These are phyloP conservation scores for Rhinopomastus cyanomelas DNA, from an alignment of 2,113 vertebrate species.

Conservation along the genomic window DNA sequence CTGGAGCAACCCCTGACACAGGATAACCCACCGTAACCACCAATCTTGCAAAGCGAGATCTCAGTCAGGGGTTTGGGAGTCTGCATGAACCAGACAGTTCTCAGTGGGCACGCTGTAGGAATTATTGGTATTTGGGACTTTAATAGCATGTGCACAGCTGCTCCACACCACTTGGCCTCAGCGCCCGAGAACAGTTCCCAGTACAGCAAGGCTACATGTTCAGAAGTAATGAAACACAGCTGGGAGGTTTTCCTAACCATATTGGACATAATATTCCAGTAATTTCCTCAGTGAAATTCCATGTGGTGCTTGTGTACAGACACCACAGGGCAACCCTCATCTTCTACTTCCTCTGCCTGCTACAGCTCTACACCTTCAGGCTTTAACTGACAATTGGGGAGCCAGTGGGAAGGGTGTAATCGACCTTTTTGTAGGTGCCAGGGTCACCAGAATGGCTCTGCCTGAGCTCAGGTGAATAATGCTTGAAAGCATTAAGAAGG, in stretches of 20 bases:
- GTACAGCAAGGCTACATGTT: background rate
- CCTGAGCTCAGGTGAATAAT: background rate
- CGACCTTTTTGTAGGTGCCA: background rate
- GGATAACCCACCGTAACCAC: background rate
- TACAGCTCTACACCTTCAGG: background rate
- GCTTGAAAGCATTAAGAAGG: background rate
- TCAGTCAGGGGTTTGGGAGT: background rate
- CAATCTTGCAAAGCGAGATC: background rate
- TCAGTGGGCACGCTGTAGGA: background rate
- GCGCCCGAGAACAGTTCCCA: background rate
- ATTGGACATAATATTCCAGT: background rate
- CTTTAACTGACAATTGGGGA: background rate
- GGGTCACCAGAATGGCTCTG: background rate
- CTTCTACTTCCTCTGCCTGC: background rate
- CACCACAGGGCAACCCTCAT: background rate
- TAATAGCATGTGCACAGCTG: fast-evolving
- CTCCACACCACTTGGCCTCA: background rate
- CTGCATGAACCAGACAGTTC: background rate
- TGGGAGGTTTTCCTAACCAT: background rate
- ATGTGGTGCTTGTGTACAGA: background rate
- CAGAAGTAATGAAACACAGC: background rate
- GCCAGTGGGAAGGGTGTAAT: background rate
- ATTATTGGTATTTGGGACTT: background rate
- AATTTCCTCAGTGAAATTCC: background rate
- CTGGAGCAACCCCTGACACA: background rate